These are phyloP conservation scores for Hylomyscus alleni DNA, from an alignment of 2,797 vertebrate species.

Conservation along the genomic window DNA sequence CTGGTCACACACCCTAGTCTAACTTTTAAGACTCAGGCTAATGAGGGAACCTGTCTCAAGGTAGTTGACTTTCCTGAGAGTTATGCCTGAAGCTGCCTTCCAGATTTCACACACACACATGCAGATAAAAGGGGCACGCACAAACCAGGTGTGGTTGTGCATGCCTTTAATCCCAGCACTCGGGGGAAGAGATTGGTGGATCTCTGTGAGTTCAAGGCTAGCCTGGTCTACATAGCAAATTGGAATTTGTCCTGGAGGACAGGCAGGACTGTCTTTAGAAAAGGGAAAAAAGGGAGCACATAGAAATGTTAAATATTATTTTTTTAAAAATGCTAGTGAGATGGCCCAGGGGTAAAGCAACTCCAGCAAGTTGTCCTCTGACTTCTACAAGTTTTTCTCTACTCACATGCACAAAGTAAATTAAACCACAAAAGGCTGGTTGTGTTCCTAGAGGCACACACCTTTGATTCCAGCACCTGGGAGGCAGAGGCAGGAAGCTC, in stretches of 20 bases:
- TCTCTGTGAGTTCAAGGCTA: not conserved
- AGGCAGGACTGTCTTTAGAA: not conserved
- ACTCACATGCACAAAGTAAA: not conserved
- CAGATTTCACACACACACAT: not conserved
- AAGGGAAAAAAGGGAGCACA: not conserved
- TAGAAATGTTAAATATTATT: not conserved
- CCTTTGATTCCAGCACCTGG: not conserved
- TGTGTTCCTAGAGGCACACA: too few relatives aligned
- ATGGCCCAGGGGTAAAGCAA: not conserved
- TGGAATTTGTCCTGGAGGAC: too few relatives aligned
- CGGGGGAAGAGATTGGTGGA: not conserved
- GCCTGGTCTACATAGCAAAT: not conserved
- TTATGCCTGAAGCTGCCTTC: not conserved
- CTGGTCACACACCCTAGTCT: not conserved
- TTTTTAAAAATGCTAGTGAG: too few relatives aligned
- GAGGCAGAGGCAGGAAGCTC: not conserved
- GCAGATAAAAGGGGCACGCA: not conserved
- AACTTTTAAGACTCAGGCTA: not conserved
- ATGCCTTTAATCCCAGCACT: not conserved
- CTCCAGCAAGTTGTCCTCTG: not conserved
- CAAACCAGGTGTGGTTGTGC: not conserved
- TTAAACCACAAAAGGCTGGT: not conserved
- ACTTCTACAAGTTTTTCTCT: not conserved
- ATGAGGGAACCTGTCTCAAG: not conserved
- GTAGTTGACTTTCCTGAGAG: too few relatives aligned